Evolutionary conservation across 2,113 vertebrate species (phyloP), one percentile per base, ranked within the genome.

Genomic region (Terrapene triunguis): DNA sequence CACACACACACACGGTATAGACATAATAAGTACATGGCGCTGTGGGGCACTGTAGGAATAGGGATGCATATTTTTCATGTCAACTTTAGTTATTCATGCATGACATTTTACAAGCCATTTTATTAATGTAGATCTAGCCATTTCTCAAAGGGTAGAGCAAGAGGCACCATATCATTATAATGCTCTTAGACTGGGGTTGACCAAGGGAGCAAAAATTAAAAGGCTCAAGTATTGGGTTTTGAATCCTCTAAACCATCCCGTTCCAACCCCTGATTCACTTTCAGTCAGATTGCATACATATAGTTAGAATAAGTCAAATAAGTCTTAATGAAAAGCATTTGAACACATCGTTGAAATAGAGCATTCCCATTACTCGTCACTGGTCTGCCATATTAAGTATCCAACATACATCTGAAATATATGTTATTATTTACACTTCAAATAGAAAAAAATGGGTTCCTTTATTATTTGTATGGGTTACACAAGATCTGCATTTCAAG

Each of bases 1-100:
- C 55, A 5, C 17, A 69, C 38, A 69, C 38, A 42, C 38, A 42
- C 83, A 35, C 7, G 29, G 53, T 1, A 76, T 17, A 88, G 44
- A 62, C 47, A 25, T 65, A 51, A 27, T 35, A 94, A 93, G 87
- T 0, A 54, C 22, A 82, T 72, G n/a, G 35, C 19, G 21, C 78
- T 1, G 78, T 3, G 0, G 29, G 48, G 50, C 25, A 80, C 48
- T 29, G 48, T 50, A 85, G 55, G 65, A 7, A 90, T 48, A 14
- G 8, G 0, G 0, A 21, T 21, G 24, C 19, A 42, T 21, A 21
- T 83, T 83, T 81, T 85, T 0, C 27, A 59, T 4, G 5, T 51
- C 22, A 93, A 42, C n/a, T 89, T 84, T 5, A 92, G 90, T 87
- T 82, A 91, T 76, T 22, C 65, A 90, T 4, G 55, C n/a, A 29